These are phyloP conservation scores for Carcinoscorpius rotundicauda DNA, from an alignment of 1,140 invertebrate species.

Conservation along the genomic window DNA sequence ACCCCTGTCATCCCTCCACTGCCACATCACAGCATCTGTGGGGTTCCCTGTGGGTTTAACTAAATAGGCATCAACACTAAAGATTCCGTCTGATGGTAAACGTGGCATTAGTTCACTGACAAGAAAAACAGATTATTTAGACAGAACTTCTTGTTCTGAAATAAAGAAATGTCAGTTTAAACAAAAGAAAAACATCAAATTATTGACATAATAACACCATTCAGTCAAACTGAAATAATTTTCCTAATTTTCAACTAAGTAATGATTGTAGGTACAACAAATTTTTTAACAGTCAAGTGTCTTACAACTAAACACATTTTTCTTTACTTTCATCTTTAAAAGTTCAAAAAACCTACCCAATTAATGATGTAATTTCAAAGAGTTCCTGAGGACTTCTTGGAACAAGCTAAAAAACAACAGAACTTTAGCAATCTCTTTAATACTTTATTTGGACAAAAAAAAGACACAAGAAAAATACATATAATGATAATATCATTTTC, in stretches of 20 bases:
- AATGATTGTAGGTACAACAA: too few species aligned
- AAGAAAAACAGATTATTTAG: neutral
- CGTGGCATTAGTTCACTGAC: conserved; percentile 77
- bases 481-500: neutral
- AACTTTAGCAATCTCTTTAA: too few species aligned
- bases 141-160: too few species aligned
- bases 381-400: conserved; percentile 85
- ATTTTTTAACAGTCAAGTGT: too few species aligned
- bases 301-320: too few species aligned
- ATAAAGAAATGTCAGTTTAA: too few species aligned
- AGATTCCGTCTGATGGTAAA: conserved; percentile 84
- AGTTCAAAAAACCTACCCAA: conserved; percentile 44
- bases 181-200: too few species aligned
- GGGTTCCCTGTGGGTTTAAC: conserved; percentile 44
- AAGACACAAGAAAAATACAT: neutral
- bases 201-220: too few species aligned
- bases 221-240: too few species aligned
- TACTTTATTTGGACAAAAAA: conserved; percentile 29
- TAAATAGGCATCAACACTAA: conserved; percentile 76
- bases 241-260: too few species aligned
- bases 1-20: conserved; percentile 79
- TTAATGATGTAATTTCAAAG: conserved; percentile 90
- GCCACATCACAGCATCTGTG: conserved; percentile 72
- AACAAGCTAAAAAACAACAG: conserved; percentile 40
- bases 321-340: too few species aligned